Conservation (phyloP, 1,140 invertebrate genomes). For the Panagrolaimus sp. region DNA sequence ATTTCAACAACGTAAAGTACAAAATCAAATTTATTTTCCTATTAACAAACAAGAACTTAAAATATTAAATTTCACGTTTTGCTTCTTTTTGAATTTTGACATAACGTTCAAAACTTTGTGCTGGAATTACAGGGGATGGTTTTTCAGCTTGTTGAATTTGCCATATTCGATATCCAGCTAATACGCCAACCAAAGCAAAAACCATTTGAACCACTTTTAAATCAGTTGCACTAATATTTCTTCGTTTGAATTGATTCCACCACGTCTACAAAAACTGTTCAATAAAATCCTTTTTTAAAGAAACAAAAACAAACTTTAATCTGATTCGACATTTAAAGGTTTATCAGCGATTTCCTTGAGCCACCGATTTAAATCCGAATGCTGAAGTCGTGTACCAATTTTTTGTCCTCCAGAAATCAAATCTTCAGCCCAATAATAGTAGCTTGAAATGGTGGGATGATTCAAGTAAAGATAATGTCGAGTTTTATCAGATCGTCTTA, state of each 20-base stretch:
- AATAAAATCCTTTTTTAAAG: neutral
- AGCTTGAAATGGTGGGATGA: neutral
- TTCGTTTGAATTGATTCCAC: slow-evolving; percentile 2
- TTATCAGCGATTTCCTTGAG: neutral
- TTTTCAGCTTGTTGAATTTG: neutral
- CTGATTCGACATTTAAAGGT: neutral
- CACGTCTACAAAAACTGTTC: neutral
- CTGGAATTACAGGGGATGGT: neutral
- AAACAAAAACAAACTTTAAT: neutral
- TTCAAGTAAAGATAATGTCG: neutral
- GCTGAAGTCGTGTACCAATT: neutral
- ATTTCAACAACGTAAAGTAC: neutral
- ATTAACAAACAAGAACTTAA: neutral
- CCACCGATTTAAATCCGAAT: slow-evolving; percentile 15
- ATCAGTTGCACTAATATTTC: neutral
- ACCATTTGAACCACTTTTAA: slow-evolving; percentile 6
- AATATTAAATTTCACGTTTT: slow-evolving; percentile 4
- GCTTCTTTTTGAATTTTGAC: slow-evolving; percentile 10
- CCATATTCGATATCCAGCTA: neutral
- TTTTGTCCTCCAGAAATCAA: neutral
- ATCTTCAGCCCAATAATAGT: slow-evolving; percentile 1
- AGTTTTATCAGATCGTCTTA: slow-evolving; percentile 4
- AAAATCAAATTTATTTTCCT: too few relatives aligned
- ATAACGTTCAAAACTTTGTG: slow-evolving; percentile 4
- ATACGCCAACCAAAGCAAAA: neutral